phyloP scores from a whole-genome alignment of 2,113 vertebrate genomes.

The Fulica atra region DNA sequence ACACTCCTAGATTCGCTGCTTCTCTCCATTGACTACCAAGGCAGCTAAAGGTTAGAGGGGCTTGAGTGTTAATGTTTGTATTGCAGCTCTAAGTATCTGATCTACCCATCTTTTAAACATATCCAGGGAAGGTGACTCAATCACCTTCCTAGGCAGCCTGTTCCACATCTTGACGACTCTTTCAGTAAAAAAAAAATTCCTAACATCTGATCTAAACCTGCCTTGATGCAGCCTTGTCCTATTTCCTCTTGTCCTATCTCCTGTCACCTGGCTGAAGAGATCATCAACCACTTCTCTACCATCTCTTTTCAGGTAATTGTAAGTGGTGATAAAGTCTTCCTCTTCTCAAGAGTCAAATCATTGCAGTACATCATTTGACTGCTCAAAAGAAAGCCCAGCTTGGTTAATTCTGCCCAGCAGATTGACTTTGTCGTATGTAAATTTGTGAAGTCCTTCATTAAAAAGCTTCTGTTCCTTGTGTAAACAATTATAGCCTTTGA shows the following conservation, averaged over 20 bases:
- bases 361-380: neutral
- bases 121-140: too few species aligned
- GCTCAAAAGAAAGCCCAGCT: neutral
- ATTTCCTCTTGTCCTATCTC: too few species aligned
- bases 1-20: neutral
- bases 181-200: too few species aligned
- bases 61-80: neutral
- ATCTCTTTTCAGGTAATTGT: too few species aligned
- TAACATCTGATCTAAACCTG: too few species aligned
- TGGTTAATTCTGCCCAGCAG: neutral
- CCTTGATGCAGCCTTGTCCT: too few species aligned
- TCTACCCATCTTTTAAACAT: too few species aligned
- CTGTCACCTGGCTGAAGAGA: too few species aligned
- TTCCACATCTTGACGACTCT: too few species aligned
- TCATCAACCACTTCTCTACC: too few species aligned
- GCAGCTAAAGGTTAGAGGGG: neutral
- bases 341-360: neutral
- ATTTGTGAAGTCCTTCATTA: neutral
- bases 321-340: too few species aligned
- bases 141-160: too few species aligned
- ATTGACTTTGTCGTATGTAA: neutral
- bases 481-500: neutral
- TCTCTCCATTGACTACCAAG: neutral
- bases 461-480: neutral
- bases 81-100: neutral